Base-by-base conservation (phyloP, 2,113 vertebrate species). In the Otolemur garnettii region DNA sequence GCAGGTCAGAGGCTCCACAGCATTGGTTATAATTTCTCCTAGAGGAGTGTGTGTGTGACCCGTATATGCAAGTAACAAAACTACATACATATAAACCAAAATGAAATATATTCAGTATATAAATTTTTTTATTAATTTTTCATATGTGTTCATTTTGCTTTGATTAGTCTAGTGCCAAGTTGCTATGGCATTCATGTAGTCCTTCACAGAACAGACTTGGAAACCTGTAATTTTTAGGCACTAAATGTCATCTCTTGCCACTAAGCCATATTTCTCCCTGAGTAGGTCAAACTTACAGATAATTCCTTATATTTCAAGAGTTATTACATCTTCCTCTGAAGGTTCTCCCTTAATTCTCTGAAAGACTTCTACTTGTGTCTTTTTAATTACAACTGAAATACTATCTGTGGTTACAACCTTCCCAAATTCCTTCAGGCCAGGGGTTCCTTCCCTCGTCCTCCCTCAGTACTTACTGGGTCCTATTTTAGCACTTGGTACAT, bases 121-220 rank as follows among this genome's bases (percentile, higher is more conserved):
- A 17, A 50, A 28, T 60, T 24, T 78, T 88, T 85, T 85, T 35
- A 30, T 66, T 13, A 50, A 28, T 60, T 24, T 78, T 88, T 85
- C 88, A 57, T 71, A 68, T 79, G 17, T 72, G 5, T 77, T 89
- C 17, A 30, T 83, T 93, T 92, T 94, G 42, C 53, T 87, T 93
- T 96, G n/a, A 53, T 90, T 81, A 71, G 17, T 69, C 71, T 83
- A 80, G 26, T 71, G 71, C 64, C 45, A 17, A 33, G 4, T 22
- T 95, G 95, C 69, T 78, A 71, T 75, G 69, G n/a, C 2, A 4
- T 5, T n/a, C 22, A 87, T 84, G 38, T 2, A 42, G n/a, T 72
- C 81, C 21, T 93, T 91, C 45, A 50, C 38, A 86, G 85, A 93
- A 75, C 33, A 59, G 42, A 64, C 78, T 91, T 74, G 50, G 50